phyloP scores from a whole-genome alignment of 2,113 vertebrate species.

The Leucopsar rothschildi region DNA sequence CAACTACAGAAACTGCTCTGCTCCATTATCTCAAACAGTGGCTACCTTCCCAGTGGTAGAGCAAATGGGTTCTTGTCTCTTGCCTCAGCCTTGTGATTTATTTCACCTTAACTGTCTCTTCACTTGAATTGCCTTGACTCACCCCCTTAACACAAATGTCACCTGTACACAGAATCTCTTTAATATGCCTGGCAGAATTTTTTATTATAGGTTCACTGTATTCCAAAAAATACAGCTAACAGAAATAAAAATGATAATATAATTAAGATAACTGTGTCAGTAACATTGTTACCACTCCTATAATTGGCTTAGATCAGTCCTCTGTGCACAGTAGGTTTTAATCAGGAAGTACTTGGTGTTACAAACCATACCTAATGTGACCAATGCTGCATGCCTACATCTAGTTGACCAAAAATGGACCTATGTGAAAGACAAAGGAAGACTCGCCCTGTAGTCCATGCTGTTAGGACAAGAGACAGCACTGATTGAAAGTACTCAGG shows the following conservation, averaged over 20 bases:
- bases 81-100: neutral
- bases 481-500: neutral
- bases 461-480: neutral
- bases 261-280: neutral
- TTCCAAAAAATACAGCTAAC: neutral
- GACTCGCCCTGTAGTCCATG: neutral
- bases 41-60: neutral
- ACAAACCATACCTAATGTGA: neutral
- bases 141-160: neutral
- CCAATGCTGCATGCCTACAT: neutral
- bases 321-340: neutral
- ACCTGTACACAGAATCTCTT: neutral
- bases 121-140: neutral
- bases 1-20: neutral
- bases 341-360: neutral
- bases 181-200: neutral
- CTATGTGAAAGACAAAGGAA: neutral
- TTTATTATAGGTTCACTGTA: neutral
- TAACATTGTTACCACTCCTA: neutral
- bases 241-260: neutral
- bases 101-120: neutral
- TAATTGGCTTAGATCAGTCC: neutral
- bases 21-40: neutral
- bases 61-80: neutral
- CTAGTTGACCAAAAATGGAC: neutral